These are phyloP conservation scores for Festucalex cinctus DNA, from an alignment of 2,113 vertebrate genomes.

Conservation along the genomic window DNA sequence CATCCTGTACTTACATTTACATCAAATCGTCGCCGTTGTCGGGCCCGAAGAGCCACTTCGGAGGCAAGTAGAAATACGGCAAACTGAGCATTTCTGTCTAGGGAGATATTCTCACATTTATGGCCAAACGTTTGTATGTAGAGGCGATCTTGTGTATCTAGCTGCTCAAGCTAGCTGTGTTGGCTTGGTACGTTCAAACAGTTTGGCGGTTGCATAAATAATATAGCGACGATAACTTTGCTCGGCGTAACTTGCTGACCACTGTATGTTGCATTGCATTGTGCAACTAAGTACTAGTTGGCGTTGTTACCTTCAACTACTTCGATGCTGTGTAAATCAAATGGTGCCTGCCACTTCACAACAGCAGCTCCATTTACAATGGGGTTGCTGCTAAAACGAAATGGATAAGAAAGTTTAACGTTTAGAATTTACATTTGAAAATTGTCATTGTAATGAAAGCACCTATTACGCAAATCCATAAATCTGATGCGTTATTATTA, in stretches of 20 bases:
- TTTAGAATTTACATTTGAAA: too few species aligned
- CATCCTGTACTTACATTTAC: neutral
- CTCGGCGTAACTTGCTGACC: neutral
- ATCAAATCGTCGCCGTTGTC: neutral
- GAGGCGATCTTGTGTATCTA: neutral
- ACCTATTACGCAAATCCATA: too few species aligned
- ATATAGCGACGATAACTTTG: neutral
- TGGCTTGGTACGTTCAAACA: neutral
- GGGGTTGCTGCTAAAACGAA: too few species aligned
- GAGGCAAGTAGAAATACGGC: slow-evolving; percentile 30
- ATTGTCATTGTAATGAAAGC: too few species aligned
- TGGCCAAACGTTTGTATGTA: neutral
- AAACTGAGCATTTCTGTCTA: neutral
- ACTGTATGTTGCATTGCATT: neutral
- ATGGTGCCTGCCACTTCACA: neutral
- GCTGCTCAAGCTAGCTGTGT: neutral
- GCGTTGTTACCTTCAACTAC: neutral
- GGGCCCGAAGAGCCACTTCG: neutral
- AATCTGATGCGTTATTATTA: too few species aligned
- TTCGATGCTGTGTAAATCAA: neutral
- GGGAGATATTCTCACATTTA: neutral
- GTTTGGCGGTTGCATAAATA: neutral
- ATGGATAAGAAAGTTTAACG: too few species aligned
- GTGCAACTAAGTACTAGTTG: neutral
- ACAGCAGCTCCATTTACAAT: neutral